A percentile compares a stretch with the other conserved stretches of the same genome.
phyloP scores from a whole-genome alignment of 2,797 vertebrate species.

The Buceros bicornis region DNA sequence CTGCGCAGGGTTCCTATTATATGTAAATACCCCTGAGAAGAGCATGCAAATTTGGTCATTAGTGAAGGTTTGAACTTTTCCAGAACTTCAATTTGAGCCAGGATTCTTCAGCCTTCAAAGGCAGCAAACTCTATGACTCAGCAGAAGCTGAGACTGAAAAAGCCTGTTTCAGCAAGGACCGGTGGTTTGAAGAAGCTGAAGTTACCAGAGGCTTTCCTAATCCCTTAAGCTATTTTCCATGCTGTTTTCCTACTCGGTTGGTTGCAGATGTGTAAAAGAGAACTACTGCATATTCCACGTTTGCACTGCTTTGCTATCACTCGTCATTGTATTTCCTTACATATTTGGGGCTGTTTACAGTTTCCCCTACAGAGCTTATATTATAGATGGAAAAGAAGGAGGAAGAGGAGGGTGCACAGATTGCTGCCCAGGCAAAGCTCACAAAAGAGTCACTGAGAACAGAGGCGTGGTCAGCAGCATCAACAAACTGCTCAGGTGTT shows the following conservation, averaged over 20 bases:
- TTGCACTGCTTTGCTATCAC: background rate
- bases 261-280: background rate
- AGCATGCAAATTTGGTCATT: constrained; percentile 52
- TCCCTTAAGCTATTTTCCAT: constrained; percentile 34
- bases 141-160: constrained; percentile 41
- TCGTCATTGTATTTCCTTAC: background rate
- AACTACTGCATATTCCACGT: background rate
- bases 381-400: background rate
- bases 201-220: constrained; percentile 32
- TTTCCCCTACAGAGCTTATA: background rate
- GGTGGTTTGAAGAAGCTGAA: constrained; percentile 25
- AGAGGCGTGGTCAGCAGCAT: background rate
- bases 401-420: background rate
- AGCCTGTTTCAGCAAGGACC: constrained; percentile 30
- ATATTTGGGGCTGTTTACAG: background rate
- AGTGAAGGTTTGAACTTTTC: constrained; percentile 49
- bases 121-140: constrained; percentile 45
- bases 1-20: constrained; percentile 13
- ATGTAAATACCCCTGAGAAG: constrained; percentile 39
- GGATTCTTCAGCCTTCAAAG: constrained; percentile 45
- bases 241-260: background rate
- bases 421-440: background rate
- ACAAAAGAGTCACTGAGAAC: background rate
- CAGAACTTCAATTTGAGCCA: constrained; percentile 43
- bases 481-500: background rate